Base-by-base conservation (phyloP, 2,888 invertebrate species). In the Drosophila kuntzei region DNA sequence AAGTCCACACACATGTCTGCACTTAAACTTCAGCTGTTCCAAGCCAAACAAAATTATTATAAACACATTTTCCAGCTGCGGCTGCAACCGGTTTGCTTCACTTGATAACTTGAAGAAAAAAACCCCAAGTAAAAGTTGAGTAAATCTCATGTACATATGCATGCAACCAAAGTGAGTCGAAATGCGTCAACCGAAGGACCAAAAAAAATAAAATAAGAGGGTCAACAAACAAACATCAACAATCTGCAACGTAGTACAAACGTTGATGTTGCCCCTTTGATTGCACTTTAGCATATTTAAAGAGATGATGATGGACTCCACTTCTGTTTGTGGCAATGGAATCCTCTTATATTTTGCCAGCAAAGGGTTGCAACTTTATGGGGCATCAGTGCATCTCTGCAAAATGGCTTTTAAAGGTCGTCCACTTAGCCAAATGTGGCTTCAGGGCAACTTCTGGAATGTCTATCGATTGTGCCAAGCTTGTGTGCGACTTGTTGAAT, bases 11-110 rank as follows among this genome's bases (percentile, higher is more conserved):
- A 41, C 47, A 49, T 46, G 58, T 50, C 66, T 76, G 84, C 80
- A 83, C 80, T 83, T 80, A 61, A 69, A 63, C 64, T 83, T 64
- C 65, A 62, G 72, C 57, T 57, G 62, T 41, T 53, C 44, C 7
- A n/a, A 47, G 37, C 9, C 64, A 69, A 63, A 69, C 63, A 75
- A 68, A 70, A 72, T 79, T 79, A 77, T 77, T 80, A 73, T 80
- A 85, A 78, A 71, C 65, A 76, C 68, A 79, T 86, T 86, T 85
- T 68, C 71, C 79, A 86, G 75, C 79, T 78, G 83, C 49, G 49
- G 49, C 16, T 51, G 51, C 34, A 86, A 86, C 82, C 87, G 87
- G 87, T 83, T 76, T 54, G 12, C 46, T 50, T 41, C 32, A 27
- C 44, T 25, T n/a, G 16, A 25, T 44, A 43, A 3, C 2, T 53